Evolutionary conservation across 2,888 invertebrate genomes (phyloP).

Genomic region (Lomographa bimaculata): DNA sequence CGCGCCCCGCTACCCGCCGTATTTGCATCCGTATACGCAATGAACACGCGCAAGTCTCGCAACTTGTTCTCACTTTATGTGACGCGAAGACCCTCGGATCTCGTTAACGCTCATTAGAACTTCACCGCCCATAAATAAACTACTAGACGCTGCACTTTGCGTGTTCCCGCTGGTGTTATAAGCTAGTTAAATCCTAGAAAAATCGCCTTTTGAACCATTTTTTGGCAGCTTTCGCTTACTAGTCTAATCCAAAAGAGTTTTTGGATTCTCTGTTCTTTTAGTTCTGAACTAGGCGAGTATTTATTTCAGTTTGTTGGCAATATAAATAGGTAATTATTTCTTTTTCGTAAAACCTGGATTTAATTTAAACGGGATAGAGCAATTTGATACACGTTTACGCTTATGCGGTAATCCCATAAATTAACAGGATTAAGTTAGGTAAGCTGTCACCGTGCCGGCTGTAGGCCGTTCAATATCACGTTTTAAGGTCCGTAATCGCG

Average conservation of each 20-base stretch:
- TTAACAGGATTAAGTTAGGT: constrained; percentile 15
- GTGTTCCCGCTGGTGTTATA: background rate
- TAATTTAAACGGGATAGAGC: constrained; percentile 1
- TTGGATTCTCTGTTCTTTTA: no score
- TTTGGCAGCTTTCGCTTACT: constrained; percentile 1
- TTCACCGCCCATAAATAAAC: constrained; percentile 21
- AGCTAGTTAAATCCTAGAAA: constrained; percentile 9
- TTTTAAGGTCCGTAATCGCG: constrained; percentile 19
- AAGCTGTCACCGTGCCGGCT: constrained; percentile 7
- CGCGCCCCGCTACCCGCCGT: constrained; percentile 49
- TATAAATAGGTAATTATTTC: no score
- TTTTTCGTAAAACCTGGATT: no score
- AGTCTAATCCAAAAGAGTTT: background rate
- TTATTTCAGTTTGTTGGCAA: no score
- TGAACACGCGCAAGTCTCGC: constrained; percentile 3
- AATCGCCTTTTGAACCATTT: constrained; percentile 1
- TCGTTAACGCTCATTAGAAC: constrained; percentile 32
- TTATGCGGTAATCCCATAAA: constrained; percentile 14
- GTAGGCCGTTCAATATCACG: constrained; percentile 5
- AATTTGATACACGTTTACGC: constrained; percentile 2
- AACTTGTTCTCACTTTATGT: constrained; percentile 25
- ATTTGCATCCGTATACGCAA: constrained; percentile 61
- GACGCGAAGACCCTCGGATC: constrained; percentile 10
- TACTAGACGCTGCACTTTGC: no score
- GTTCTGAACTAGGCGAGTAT: no score